Base-by-base conservation (phyloP, 2,888 invertebrate species). In the Drymonia ruficornis region DNA sequence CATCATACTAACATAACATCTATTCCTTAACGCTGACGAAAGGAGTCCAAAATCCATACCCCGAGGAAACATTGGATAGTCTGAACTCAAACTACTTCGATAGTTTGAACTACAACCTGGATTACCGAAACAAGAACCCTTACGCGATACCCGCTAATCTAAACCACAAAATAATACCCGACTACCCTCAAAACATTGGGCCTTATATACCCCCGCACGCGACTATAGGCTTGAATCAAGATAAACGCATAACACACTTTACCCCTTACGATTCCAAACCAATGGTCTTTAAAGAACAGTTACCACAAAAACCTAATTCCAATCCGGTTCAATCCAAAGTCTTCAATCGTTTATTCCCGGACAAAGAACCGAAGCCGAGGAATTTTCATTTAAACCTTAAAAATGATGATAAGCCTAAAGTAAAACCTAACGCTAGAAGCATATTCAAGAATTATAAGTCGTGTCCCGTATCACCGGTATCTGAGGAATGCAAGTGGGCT, bases 401-500 rank as follows among this genome's bases (percentile, higher is more conserved):
- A 63, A 59, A 68, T 7, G 84, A 79, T 2, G 87, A 89, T 1
- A 91, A 91, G 67, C 84, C 84, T 1, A 87, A 86, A 67, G 68
- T 78, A 0, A 92, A 92, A 65, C 82, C 90, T 0, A 89, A 84
- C 31, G 79, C 87, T 11, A 80, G 93, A 13, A 94, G 94, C 68
- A 95, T 95, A 52, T 89, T 95, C 47, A 95, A 95, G 65, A 94
- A 95, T 67, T 95, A 96, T 63, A 96, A 96, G 72, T 96, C 96
- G 5, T 95, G 97, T 65, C 97, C 97, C 0, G 96, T 97, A 0
- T 96, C 96, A 0, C 97, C 97, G 0, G 96, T 97, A 0, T 96
- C 95, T 51, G 97, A 97, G 76, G 96, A 97, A 75, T 93, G 95
- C 38, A 95, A 95, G 76, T 95, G 95, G 95, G 87, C 91, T 1